Evolutionary conservation across 2,797 vertebrate species (phyloP), one percentile per base, ranked within the genome.

Genomic region (Pangasius djambal): DNA sequence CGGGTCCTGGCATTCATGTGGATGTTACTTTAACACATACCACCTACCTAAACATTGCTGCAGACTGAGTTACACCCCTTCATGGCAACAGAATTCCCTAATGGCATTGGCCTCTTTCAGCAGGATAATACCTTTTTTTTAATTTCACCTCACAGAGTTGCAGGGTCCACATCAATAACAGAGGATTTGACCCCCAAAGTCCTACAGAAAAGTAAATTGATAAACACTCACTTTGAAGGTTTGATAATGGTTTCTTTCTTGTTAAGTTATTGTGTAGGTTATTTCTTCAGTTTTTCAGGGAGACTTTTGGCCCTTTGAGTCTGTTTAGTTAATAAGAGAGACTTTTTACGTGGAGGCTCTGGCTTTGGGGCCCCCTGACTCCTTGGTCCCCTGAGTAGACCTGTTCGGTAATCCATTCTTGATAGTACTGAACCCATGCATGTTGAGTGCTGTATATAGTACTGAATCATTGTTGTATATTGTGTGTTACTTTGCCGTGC

Each of bases 401-500:
- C 18, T 72, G 16, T 72, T 72, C 8, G 1, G 20, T 72, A 8
- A 72, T 72, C 3, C 2, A 72, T 7, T 16, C 34, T 72, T 72
- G 6, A 40, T 69, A 31, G 31, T 34, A 69, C 31, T 20, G 16
- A 70, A 55, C 77, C 16, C 50, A 31, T 3, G 1, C 7, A 20
- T 55, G n/a, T 22, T 4, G 22, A 75, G 22, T 75, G 72, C 40
- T 48, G 8, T 31, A 1, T 55, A 52, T 31, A 18, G 74, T 57
- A 79, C 50, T 79, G 28, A 34, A 20, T 55, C 77, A 37, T 81
- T 59, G 78, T 50, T 77, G 44, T 52, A 50, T 16, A 18, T 79
- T 86, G 34, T 81, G 55, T 82, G 20, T 88, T 61, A 82, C 28
- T 90, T 40, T 92, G 77, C 87, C 93, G 72, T 31, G 1, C 89